Percentiles rank a stretch among this genome's conserved stretches.
Evolutionary conservation across 2,888 invertebrate genomes (phyloP).

Genomic region (Polydrusus tereticollis): DNA sequence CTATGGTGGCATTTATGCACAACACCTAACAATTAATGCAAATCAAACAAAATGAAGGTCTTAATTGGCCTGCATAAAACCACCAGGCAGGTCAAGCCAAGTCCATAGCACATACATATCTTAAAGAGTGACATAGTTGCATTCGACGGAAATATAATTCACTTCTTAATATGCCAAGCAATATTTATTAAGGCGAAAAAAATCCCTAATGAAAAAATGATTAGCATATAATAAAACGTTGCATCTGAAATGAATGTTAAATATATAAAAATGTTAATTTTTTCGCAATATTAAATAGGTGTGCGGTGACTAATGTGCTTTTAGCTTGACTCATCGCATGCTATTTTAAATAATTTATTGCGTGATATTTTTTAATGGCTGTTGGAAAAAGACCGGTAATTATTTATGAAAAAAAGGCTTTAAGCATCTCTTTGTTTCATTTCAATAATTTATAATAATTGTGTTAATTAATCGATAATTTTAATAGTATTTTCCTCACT

Average conservation of each 20-base stretch:
- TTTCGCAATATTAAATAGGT: constrained; percentile 42
- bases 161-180: constrained; percentile 21
- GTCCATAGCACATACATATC: too few species aligned
- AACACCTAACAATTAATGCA: too few species aligned
- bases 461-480: background rate
- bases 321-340: constrained; percentile 44
- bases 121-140: too few species aligned
- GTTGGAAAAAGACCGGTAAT: constrained; percentile 6
- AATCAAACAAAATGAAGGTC: too few species aligned
- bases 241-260: constrained; percentile 46
- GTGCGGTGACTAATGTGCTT: constrained; percentile 45
- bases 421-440: background rate
- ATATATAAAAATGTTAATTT: constrained; percentile 45
- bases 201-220: constrained; percentile 44
- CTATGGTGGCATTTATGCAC: too few species aligned
- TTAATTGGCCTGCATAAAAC: too few species aligned
- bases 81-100: too few species aligned
- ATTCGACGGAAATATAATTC: constrained; percentile 34
- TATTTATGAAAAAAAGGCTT: constrained; percentile 6
- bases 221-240: constrained; percentile 48
- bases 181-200: constrained; percentile 43
- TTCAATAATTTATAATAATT: background rate
- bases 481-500: too few species aligned
- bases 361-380: constrained; percentile 34
- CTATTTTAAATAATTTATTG: constrained; percentile 46